Percentiles rank a stretch among this genome's conserved stretches.
phyloP scores from a whole-genome alignment of 2,888 invertebrate genomes.

The Nesidiocoris tenuis region DNA sequence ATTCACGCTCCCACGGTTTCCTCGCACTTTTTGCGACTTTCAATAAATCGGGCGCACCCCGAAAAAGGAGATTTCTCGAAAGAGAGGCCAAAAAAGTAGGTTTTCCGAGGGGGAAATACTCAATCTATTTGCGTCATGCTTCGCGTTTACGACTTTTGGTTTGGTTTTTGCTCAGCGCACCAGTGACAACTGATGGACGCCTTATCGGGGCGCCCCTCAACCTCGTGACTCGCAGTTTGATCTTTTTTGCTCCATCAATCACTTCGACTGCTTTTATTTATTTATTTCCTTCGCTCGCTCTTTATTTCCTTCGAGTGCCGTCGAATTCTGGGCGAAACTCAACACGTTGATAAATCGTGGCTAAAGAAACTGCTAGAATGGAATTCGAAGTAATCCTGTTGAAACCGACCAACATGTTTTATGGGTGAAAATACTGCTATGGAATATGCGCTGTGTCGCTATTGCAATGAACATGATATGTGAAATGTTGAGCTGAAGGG shows the following conservation, averaged over 20 bases:
- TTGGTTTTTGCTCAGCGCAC: constrained; percentile 10
- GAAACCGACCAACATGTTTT: no score
- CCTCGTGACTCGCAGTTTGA: not conserved
- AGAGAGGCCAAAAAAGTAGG: not conserved
- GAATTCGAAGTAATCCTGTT: no score
- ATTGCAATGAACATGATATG: no score
- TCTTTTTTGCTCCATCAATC: constrained; percentile 19
- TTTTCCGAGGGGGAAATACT: not conserved
- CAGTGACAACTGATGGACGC: constrained; percentile 28
- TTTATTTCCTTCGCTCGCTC: not conserved
- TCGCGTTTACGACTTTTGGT: constrained; percentile 4
- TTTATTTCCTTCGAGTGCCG: not conserved
- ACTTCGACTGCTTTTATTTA: not conserved
- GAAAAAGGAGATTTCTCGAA: not conserved
- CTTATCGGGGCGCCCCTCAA: constrained; percentile 9
- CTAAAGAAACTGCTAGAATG: not conserved
- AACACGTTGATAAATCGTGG: not conserved
- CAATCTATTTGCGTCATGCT: constrained; percentile 23
- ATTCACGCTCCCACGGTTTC: no score
- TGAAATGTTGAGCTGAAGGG: no score
- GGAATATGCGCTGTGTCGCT: no score
- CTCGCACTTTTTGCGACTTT: not conserved
- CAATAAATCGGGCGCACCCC: not conserved
- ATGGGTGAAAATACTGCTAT: no score
- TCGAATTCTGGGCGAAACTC: not conserved